Conservation (phyloP, 1,140 invertebrate genomes). For the Anastrepha ludens region DNA sequence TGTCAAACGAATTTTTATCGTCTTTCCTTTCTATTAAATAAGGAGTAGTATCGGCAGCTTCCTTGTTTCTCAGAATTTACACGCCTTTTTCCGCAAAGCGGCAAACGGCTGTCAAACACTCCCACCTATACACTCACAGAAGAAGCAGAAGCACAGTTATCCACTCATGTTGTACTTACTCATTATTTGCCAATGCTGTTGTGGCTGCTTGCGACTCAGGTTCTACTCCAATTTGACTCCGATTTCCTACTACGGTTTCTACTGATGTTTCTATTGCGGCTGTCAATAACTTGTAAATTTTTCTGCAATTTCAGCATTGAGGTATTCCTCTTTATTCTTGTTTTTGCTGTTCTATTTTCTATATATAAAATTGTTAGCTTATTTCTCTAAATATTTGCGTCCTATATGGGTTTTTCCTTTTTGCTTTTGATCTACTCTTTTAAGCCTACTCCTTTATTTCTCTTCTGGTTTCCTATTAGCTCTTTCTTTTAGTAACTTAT, state of each 20-base stretch:
- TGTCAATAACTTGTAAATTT: not conserved
- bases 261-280: not conserved
- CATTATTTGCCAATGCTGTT: not conserved
- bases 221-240: constrained; percentile 32
- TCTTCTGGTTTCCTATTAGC: no score
- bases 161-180: not conserved
- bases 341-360: not conserved
- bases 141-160: not conserved
- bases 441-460: no score
- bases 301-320: not conserved
- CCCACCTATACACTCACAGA: not conserved
- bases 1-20: no score
- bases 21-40: no score
- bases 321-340: not conserved
- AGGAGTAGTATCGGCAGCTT: no score
- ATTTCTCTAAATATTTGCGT: no score
- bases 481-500: no score
- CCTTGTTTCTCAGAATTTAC: no score
- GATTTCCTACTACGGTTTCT: not conserved
- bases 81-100: not conserved
- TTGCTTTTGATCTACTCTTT: no score
- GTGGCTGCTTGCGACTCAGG: not conserved
- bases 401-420: no score
- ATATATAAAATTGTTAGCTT: no score
- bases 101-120: not conserved